A percentile compares a stretch with the other conserved stretches of the same genome.
phyloP scores from a whole-genome alignment of 2,797 vertebrate species.

The Notolepis coatsorum region DNA sequence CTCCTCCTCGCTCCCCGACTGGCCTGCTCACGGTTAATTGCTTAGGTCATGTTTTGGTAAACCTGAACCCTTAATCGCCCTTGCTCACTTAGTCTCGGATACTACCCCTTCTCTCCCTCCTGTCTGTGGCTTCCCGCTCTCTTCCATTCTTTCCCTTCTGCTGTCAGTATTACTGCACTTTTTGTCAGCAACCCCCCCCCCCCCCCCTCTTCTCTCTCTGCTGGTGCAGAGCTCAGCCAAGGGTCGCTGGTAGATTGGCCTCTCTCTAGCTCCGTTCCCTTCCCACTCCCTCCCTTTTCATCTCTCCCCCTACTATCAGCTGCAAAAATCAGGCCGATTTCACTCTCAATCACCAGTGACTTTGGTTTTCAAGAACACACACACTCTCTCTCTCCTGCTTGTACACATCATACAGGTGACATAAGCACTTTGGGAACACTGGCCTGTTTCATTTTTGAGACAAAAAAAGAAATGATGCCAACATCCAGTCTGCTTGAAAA shows the following conservation, averaged over 20 bases:
- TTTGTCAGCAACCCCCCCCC: constrained; percentile 56
- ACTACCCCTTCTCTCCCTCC: constrained; percentile 47
- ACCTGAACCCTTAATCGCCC: constrained; percentile 74
- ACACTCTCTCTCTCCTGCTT: constrained; percentile 21
- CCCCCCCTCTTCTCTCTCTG: constrained; percentile 64
- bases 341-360: constrained; percentile 66
- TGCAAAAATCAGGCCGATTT: constrained; percentile 65
- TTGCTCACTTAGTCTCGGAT: constrained; percentile 45
- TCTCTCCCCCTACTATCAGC: constrained; percentile 63
- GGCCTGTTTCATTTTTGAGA: constrained; percentile 23
- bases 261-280: constrained; percentile 62
- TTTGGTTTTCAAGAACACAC: constrained; percentile 53
- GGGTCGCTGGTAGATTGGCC: constrained; percentile 70
- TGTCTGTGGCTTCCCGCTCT: constrained; percentile 58
- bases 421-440: constrained; percentile 2
- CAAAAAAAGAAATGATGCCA: constrained; percentile 18
- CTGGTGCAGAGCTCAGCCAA: constrained; percentile 81
- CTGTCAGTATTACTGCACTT: constrained; percentile 56
- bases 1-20: constrained; percentile 42
- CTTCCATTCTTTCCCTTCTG: constrained; percentile 36
- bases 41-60: constrained; percentile 78
- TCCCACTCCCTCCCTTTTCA: constrained; percentile 56
- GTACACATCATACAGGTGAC: constrained; percentile 42
- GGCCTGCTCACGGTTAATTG: constrained; percentile 68
- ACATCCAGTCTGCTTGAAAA: constrained; percentile 25